Conservation (phyloP, 1,140 invertebrate genomes). For the Forficula auricularia region DNA sequence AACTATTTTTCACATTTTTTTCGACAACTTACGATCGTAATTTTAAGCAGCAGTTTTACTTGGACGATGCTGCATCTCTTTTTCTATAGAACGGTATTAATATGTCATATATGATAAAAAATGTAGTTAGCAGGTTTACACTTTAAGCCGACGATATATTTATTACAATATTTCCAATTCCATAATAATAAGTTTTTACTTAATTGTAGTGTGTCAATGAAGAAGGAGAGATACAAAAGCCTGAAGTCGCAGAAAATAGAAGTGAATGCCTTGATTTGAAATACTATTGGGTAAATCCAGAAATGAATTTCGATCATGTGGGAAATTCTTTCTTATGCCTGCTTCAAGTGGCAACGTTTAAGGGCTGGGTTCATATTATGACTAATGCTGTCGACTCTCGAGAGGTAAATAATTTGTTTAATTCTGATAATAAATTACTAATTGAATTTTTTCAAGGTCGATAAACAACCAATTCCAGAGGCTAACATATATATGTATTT, state of each 20-base stretch:
- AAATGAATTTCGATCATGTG: slow-evolving; percentile 97
- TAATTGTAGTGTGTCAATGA: slow-evolving; percentile 63
- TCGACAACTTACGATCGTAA: too few relatives aligned
- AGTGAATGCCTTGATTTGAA: slow-evolving; percentile 72
- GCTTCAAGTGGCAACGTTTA: slow-evolving; percentile 97
- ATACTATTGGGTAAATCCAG: slow-evolving; percentile 87
- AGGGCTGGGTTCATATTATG: slow-evolving; percentile 91
- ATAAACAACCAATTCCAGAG: slow-evolving; percentile 82
- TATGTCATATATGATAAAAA: too few relatives aligned
- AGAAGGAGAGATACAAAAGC: slow-evolving; percentile 60
- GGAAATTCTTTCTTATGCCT: slow-evolving; percentile 91
- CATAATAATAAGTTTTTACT: too few relatives aligned
- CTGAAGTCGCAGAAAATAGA: slow-evolving; percentile 68
- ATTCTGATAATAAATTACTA: neutral
- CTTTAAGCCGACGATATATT: too few relatives aligned
- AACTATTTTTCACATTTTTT: too few relatives aligned
- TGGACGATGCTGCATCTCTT: too few relatives aligned
- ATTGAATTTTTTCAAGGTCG: slow-evolving; percentile 39
- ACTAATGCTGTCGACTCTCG: slow-evolving; percentile 90
- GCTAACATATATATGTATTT: slow-evolving; percentile 93
- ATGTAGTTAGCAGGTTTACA: too few relatives aligned
- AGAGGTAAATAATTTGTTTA: slow-evolving; percentile 41
- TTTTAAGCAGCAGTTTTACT: too few relatives aligned
- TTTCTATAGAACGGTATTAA: too few relatives aligned
- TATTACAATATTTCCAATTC: too few relatives aligned